phyloP scores from a whole-genome alignment of 2,113 vertebrate species.

The Chaetorhynchus papuensis region DNA sequence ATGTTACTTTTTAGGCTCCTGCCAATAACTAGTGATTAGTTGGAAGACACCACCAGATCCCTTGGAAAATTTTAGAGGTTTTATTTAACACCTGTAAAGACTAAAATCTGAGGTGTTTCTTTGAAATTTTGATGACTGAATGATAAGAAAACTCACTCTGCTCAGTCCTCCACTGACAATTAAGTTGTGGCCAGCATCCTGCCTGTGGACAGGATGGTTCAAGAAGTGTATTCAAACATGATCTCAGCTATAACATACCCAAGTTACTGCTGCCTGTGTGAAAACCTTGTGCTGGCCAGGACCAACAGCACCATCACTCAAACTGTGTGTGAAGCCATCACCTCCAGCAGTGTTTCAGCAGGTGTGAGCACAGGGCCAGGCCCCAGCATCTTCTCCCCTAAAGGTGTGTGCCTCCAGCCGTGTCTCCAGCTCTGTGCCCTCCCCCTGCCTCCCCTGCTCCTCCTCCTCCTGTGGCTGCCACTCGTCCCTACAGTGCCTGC shows the following conservation, averaged over 20 bases:
- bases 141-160: background rate
- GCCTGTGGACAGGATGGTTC: background rate
- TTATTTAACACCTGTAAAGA: background rate
- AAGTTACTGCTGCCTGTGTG: background rate
- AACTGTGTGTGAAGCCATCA: background rate
- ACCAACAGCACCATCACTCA: background rate
- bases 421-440: background rate
- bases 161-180: background rate
- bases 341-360: background rate
- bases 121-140: background rate
- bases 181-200: background rate
- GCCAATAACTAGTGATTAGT: background rate
- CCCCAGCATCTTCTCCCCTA: accelerated
- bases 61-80: background rate
- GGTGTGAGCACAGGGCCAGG: background rate
- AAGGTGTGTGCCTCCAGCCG: accelerated
- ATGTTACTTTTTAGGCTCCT: background rate
- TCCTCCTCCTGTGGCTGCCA: background rate
- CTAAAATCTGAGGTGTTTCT: background rate
- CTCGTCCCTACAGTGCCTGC: accelerated
- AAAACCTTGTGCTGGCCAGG: background rate
- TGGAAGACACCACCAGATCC: background rate
- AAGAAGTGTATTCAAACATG: background rate
- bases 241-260: background rate
- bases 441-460: background rate